Conservation (phyloP, 2,888 invertebrate species). For the Agriopis leucophaearia region DNA sequence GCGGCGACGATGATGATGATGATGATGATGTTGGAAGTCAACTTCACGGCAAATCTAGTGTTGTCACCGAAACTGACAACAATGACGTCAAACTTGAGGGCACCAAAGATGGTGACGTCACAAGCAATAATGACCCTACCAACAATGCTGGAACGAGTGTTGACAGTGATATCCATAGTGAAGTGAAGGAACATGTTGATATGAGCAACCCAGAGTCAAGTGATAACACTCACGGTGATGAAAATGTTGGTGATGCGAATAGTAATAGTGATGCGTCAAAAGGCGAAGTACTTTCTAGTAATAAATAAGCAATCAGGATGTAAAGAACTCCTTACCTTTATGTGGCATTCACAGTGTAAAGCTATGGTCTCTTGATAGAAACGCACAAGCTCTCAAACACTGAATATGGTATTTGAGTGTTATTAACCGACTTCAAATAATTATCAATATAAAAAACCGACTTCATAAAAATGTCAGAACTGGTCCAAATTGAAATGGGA, state of each 20-base stretch:
- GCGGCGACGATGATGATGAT: constrained; percentile 58
- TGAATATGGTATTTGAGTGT: no score
- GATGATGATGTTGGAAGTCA: constrained; percentile 56
- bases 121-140: not conserved
- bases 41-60: not conserved
- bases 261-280: not conserved
- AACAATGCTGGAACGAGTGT: constrained; percentile 45
- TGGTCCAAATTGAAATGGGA: no score
- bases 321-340: no score
- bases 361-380: no score
- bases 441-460: no score
- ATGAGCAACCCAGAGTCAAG: not conserved
- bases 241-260: not conserved
- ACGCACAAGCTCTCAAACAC: no score
- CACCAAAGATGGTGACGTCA: not conserved
- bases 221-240: not conserved
- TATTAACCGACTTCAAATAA: no score
- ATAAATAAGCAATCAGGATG: no score
- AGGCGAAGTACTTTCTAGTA: not conserved
- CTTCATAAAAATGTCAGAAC: no score
- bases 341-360: no score
- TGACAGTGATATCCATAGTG: constrained; percentile 43
- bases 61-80: not conserved
- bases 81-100: not conserved
- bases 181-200: not conserved